phyloP scores from a whole-genome alignment of 2,888 invertebrate genomes.

The Tolmerus cingulatus region DNA sequence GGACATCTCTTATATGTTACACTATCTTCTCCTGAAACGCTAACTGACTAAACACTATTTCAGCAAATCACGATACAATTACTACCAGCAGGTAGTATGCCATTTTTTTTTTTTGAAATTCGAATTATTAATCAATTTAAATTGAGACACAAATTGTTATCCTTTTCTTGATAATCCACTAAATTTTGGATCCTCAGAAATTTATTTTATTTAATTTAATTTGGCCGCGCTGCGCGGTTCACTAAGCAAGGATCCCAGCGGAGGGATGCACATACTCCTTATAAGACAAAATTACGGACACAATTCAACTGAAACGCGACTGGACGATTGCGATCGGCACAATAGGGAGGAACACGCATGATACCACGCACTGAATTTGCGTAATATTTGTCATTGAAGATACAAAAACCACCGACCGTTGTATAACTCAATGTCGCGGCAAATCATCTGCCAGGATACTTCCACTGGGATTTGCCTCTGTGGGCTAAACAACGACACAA shows the following conservation, averaged over 20 bases:
- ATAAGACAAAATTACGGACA: neutral
- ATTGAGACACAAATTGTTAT: neutral
- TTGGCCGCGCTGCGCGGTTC: neutral
- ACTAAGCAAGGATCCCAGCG: neutral
- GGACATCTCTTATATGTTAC: neutral
- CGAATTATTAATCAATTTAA: neutral
- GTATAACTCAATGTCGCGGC: neutral
- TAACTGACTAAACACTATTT: neutral
- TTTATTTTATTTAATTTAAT: neutral
- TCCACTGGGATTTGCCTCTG: neutral
- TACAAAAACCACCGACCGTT: neutral
- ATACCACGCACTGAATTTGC: neutral
- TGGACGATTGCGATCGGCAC: neutral
- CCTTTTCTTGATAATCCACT: neutral
- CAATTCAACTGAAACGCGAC: neutral
- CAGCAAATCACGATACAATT: neutral
- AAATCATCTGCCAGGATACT: neutral
- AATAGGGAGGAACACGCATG: neutral
- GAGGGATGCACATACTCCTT: neutral
- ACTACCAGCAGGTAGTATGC: neutral
- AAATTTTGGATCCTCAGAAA: neutral
- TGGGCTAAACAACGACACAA: neutral
- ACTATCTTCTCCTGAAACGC: neutral
- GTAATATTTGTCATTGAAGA: neutral
- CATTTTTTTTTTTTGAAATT: neutral